Evolutionary conservation across 2,888 invertebrate species (phyloP), one percentile per base, ranked within the genome.

Genomic region (Agapetus fuscipes): DNA sequence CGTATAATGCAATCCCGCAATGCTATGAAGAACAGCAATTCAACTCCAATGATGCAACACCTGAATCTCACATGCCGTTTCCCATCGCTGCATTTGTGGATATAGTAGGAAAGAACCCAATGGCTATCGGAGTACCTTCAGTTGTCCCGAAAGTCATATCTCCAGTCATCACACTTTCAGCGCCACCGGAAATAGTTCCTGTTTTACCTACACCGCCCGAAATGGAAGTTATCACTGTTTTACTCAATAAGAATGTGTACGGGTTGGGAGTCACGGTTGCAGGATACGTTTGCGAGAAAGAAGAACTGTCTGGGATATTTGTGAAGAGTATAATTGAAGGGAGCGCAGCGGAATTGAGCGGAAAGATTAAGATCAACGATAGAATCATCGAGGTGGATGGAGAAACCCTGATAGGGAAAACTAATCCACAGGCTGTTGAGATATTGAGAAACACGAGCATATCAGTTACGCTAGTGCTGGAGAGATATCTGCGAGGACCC

Each of bases 251-350:
- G 62, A 94, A 94, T 65, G 83, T 85, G 41, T 86, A 91, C 55
- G 88, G 95, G 17, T 70, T 93, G 45, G 95, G 95, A 30, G 94
- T 95, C 52, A 96, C 95, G 3, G 93, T 95, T 36, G 95, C 95
- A 3, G 95, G 95, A 31, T 96, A 95, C 65, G 94, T 95, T 27
- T 94, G 95, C 64, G 93, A 94, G 61, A 91, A 93, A 66, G 97
- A 97, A 66, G 97, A 97, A 63, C 75, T 98, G 35, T 95, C 94
- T n/a, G 98, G 98, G 5, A 96, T 98, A 56, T 98, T 98, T 69
- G 95, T 98, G 12, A 96, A 97, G 64, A 96, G 95, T 60, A 90
- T 98, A 52, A 93, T 94, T 55, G 87, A 90, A 58, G 94, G 94
- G 36, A 95, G 96, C 63, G 93, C 95, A 37, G 97, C 97, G 1